Evolutionary conservation across 2,797 vertebrate species (phyloP), one percentile per base, ranked within the genome.

Genomic region (Sebastes trivittatus): DNA sequence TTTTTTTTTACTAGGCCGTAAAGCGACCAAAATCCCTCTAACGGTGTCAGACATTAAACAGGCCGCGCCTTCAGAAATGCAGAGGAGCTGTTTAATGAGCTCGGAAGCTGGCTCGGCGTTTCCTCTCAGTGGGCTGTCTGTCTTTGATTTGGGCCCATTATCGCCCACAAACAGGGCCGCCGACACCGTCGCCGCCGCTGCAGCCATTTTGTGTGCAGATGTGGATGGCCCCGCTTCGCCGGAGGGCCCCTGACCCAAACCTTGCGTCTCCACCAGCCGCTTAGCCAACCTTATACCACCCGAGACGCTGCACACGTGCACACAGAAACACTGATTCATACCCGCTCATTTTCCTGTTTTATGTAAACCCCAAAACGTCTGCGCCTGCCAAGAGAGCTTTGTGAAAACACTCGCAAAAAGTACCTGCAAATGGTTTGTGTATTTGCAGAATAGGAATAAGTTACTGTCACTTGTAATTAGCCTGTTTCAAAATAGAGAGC

Each of bases 341-440:
- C 80, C 75, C 83, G n/a, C 91, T 86, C 77, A 78, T 88, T 92
- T 90, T 58, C 79, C 75, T 81, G 72, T 82, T 92, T 94, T 81
- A 90, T 78, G 87, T 87, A 84, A 93, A 92, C 92, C 86, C 83
- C 75, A 93, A 94, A 94, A 89, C 71, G 67, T 86, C 67, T 78
- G 69, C 8, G 68, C 86, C 89, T 89, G 93, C 94, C 92, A 91
- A 87, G 75, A 78, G 81, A 82, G 84, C 84, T 92, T 92, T 93
- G 86, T 84, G 82, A 93, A 95, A 94, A 92, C 91, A 94, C 91
- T 91, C 80, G 63, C 87, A 89, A 92, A 94, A 94, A 94, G 93
- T 92, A 90, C 92, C 92, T 95, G 93, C 87, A 89, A 94, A 95
- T 93, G 93, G 94, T 93, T 95, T 94, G 91, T 92, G 85, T 94